These are phyloP conservation scores for Drosophila saltans DNA, from an alignment of 1,140 invertebrate species.

Conservation along the genomic window DNA sequence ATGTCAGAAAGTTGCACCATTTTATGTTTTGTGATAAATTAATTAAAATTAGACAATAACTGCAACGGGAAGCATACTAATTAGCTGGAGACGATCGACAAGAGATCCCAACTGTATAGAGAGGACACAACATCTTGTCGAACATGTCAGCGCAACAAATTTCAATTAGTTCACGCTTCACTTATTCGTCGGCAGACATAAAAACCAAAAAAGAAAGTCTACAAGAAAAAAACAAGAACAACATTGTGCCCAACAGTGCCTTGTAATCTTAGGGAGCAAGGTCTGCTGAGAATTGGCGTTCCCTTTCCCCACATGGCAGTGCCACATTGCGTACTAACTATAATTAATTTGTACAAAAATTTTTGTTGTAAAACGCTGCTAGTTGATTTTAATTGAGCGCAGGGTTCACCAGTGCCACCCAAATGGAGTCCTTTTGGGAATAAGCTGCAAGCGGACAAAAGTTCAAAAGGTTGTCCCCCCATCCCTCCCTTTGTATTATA, in stretches of 20 bases:
- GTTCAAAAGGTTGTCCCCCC: slow-evolving; percentile 44
- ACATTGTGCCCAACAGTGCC: slow-evolving; percentile 37
- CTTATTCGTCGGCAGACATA: slow-evolving; percentile 69
- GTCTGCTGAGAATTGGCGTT: slow-evolving; percentile 27
- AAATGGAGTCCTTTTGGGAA: slow-evolving; percentile 59
- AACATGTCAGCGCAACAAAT: slow-evolving; percentile 81
- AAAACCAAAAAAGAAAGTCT: slow-evolving; percentile 48
- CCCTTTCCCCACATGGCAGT: slow-evolving; percentile 15
- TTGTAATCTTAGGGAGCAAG: slow-evolving; percentile 10
- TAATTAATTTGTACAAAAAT: slow-evolving; percentile 73
- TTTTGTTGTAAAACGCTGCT: slow-evolving; percentile 56
- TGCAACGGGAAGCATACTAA: slow-evolving; percentile 67
- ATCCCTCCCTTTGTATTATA: slow-evolving; percentile 18
- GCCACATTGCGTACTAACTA: slow-evolving; percentile 19
- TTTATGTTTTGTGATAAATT: slow-evolving; percentile 80
- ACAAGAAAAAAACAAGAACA: not conserved
- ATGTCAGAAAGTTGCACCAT: slow-evolving; percentile 62
- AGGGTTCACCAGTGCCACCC: slow-evolving; percentile 55
- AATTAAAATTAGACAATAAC: slow-evolving; percentile 81
- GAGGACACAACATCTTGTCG: slow-evolving; percentile 55
- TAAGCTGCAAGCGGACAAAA: slow-evolving; percentile 50
- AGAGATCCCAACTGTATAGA: slow-evolving; percentile 36
- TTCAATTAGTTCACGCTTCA: slow-evolving; percentile 83
- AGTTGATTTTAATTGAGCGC: slow-evolving; percentile 67
- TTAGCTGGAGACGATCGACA: slow-evolving; percentile 74